phyloP scores from a whole-genome alignment of 2,113 vertebrate genomes.

The Ceratotherium simum region DNA sequence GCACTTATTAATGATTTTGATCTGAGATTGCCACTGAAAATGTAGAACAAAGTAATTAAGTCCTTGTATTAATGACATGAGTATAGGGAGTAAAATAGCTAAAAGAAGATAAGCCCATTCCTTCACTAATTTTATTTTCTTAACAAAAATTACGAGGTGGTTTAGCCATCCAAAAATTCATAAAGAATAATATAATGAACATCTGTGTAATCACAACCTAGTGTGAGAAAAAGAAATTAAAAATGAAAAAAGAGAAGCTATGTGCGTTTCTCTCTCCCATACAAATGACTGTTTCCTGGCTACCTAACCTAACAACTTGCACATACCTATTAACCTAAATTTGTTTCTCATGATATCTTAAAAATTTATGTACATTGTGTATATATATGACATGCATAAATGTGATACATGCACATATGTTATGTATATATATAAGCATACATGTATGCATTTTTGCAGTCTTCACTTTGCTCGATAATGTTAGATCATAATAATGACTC shows the following conservation, averaged over 20 bases:
- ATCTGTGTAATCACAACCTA: not conserved
- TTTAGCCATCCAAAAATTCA: not conserved
- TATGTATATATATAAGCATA: not conserved
- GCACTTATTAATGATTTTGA: not conserved
- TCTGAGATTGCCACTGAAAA: not conserved
- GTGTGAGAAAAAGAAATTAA: not conserved
- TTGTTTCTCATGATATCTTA: not conserved
- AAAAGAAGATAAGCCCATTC: not conserved
- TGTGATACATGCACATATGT: not conserved
- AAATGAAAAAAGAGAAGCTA: not conserved
- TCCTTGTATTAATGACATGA: not conserved
- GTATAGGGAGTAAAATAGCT: not conserved
- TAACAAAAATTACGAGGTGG: not conserved
- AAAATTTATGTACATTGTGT: not conserved
- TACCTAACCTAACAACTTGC: not conserved
- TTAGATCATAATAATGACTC: not conserved
- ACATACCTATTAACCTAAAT: not conserved
- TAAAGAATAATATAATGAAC: not conserved
- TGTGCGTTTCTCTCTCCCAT: not conserved
- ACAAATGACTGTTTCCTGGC: not conserved
- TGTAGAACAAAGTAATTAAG: not conserved
- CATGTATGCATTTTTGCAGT: not conserved
- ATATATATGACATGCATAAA: not conserved
- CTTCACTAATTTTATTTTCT: not conserved
- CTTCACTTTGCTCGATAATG: not conserved